These are phyloP conservation scores for Drosophila demipolita DNA, from an alignment of 2,888 invertebrate species.

Conservation along the genomic window DNA sequence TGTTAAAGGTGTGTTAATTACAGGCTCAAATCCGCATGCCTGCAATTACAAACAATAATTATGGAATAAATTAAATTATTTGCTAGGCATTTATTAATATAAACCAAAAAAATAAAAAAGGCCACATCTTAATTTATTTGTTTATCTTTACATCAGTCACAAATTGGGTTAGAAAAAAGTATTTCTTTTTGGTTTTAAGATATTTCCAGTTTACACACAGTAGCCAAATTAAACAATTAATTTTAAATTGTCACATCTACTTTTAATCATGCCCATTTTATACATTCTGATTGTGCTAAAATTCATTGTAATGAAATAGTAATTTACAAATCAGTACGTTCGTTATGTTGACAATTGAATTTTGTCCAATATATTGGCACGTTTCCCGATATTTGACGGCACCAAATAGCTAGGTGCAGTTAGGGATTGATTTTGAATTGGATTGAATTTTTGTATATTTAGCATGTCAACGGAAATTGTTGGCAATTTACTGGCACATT, in stretches of 20 bases:
- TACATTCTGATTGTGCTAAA: not conserved
- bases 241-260: not conserved
- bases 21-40: not conserved
- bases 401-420: not conserved
- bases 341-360: not conserved
- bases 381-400: not conserved
- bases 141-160: not conserved
- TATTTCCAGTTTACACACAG: too few relatives aligned
- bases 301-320: not conserved
- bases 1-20: not conserved
- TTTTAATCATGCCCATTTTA: not conserved
- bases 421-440: not conserved
- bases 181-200: not conserved
- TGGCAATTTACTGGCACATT: conserved; percentile 23
- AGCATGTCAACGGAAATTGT: conserved; percentile 8
- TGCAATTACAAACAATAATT: not conserved
- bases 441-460: not conserved
- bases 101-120: not conserved
- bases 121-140: not conserved
- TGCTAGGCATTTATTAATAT: not conserved
- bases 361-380: not conserved
- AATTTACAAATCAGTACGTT: not conserved
- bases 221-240: not conserved
- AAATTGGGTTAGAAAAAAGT: not conserved
- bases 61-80: not conserved